Conservation (phyloP, 2,113 vertebrate genomes). For the Sceloporus tristichus region DNA sequence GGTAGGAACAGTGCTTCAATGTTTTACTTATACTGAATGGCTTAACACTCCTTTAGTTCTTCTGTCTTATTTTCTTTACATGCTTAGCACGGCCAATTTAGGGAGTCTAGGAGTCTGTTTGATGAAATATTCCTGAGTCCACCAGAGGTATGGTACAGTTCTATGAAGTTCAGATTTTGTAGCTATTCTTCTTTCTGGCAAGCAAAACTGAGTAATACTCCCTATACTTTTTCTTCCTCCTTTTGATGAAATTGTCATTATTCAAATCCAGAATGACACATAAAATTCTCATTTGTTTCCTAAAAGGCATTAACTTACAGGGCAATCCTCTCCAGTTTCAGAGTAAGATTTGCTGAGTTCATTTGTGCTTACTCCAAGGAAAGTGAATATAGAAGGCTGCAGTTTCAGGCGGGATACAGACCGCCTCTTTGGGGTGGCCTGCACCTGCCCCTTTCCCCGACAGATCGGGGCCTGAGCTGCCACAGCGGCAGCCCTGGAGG, state of each 20-base stretch:
- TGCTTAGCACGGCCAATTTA: constrained; percentile 82
- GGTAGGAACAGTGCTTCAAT: constrained; percentile 38
- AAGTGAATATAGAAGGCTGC: neutral
- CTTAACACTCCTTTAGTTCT: constrained; percentile 74
- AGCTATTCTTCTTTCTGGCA: constrained; percentile 66
- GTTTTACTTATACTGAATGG: constrained; percentile 68
- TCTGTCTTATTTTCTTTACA: constrained; percentile 78
- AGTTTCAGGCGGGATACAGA: neutral
- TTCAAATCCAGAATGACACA: constrained; percentile 24
- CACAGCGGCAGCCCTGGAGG: no score
- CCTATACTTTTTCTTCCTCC: neutral
- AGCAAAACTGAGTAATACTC: constrained; percentile 45
- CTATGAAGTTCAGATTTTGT: constrained; percentile 75
- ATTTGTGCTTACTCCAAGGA: neutral
- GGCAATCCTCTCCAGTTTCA: constrained; percentile 29
- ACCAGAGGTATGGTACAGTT: constrained; percentile 80
- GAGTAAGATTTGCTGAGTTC: neutral
- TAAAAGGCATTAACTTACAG: constrained; percentile 2
- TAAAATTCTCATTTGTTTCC: constrained; percentile 17
- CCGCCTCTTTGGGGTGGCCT: no score
- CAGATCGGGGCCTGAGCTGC: no score
- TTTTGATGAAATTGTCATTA: accelerated
- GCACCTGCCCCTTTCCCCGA: no score
- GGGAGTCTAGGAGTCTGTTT: constrained; percentile 83
- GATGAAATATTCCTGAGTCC: constrained; percentile 82